Conservation (phyloP, 2,113 vertebrate species). For the Channa maculata region DNA sequence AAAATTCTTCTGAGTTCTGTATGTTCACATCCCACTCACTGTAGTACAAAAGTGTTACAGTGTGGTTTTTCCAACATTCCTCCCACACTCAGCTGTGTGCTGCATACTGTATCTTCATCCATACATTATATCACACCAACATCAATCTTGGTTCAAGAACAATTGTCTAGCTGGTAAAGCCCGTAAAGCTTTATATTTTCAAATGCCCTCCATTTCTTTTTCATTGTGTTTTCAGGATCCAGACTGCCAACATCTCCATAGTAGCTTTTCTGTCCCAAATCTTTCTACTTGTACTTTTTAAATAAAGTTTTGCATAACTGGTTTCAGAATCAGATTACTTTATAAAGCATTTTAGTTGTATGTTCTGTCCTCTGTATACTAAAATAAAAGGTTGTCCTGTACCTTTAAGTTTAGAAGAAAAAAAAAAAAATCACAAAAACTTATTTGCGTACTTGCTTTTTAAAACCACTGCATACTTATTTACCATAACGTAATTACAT, state of each 20-base stretch:
- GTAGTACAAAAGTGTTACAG: background rate
- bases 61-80: constrained; percentile 9
- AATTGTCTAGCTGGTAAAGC: constrained; percentile 34
- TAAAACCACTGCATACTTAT: too few relatives aligned
- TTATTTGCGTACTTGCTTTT: too few relatives aligned
- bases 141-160: constrained; percentile 42
- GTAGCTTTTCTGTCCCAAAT: background rate
- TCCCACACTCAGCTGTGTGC: constrained; percentile 15
- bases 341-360: too few relatives aligned
- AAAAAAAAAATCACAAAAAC: too few relatives aligned
- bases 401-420: too few relatives aligned
- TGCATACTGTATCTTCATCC: constrained; percentile 3
- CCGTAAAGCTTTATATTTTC: constrained; percentile 17
- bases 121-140: background rate
- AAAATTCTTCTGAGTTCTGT: background rate
- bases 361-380: too few relatives aligned
- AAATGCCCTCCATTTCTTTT: constrained; percentile 3
- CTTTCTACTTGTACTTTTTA: too few relatives aligned
- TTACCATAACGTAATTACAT: too few relatives aligned
- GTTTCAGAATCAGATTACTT: too few relatives aligned
- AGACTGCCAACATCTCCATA: background rate
- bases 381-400: too few relatives aligned
- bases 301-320: too few relatives aligned
- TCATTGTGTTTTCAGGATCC: constrained; percentile 22
- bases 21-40: constrained; percentile 12